Evolutionary conservation across 2,113 vertebrate species (phyloP).

Genomic region (Ageneiosus marmoratus): DNA sequence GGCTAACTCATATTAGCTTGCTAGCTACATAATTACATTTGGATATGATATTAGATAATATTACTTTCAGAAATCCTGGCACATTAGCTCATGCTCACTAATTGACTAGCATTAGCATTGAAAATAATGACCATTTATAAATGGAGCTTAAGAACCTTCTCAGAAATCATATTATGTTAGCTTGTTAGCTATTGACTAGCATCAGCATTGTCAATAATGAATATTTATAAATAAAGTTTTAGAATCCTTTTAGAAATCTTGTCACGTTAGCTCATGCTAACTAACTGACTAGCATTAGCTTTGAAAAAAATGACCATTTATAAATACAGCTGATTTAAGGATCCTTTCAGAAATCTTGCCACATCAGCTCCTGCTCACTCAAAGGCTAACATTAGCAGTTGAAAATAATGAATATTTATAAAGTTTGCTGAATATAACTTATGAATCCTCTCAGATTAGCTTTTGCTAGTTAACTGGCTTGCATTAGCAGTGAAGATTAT

Average conservation of each 20-base stretch:
- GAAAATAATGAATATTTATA: too few species aligned
- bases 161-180: too few species aligned
- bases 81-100: not conserved
- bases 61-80: not conserved
- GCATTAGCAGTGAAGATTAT: not conserved
- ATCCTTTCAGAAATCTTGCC: too few species aligned
- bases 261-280: not conserved
- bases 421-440: not conserved
- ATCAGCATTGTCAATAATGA: too few species aligned
- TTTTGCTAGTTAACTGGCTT: not conserved
- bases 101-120: not conserved
- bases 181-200: too few species aligned
- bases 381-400: too few species aligned
- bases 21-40: not conserved
- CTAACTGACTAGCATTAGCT: not conserved
- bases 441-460: not conserved
- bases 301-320: not conserved
- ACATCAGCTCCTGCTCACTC: too few species aligned
- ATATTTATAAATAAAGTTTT: too few species aligned
- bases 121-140: not conserved
- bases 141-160: too few species aligned
- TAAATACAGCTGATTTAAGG: not conserved
- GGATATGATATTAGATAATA: not conserved
- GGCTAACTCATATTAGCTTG: not conserved
- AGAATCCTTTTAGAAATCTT: too few species aligned